These are phyloP conservation scores for Dione juno DNA, from an alignment of 2,888 invertebrate genomes.

Conservation along the genomic window DNA sequence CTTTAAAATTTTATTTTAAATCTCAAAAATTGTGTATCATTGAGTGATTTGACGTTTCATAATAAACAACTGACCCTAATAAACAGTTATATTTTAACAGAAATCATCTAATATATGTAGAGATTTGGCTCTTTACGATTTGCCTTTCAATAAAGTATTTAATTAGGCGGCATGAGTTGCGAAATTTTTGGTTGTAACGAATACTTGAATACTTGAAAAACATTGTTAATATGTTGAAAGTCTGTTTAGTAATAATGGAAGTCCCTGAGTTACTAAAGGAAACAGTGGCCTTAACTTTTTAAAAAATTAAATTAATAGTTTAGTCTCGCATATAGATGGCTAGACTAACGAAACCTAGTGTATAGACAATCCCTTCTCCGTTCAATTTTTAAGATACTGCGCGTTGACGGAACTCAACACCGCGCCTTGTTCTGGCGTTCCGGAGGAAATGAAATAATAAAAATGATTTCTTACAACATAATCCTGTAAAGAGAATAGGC, in stretches of 20 bases:
- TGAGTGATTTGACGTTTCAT: constrained; percentile 8
- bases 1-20: too few relatives aligned
- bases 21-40: neutral
- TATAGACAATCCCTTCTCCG: too few relatives aligned
- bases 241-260: constrained; percentile 52
- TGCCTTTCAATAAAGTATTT: constrained; percentile 48
- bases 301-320: too few relatives aligned
- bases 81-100: constrained; percentile 14
- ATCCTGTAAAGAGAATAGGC: too few relatives aligned
- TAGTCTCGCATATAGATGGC: too few relatives aligned
- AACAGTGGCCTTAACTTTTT: neutral
- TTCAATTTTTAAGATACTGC: too few relatives aligned
- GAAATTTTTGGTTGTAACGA: constrained; percentile 50
- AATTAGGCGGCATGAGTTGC: constrained; percentile 72
- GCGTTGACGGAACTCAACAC: too few relatives aligned
- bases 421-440: too few relatives aligned
- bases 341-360: too few relatives aligned
- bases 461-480: too few relatives aligned
- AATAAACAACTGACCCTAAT: constrained; percentile 19
- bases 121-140: constrained; percentile 32
- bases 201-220: constrained; percentile 54
- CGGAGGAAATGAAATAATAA: too few relatives aligned
- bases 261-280: constrained; percentile 31
- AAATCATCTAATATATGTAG: constrained; percentile 26
- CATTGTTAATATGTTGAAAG: constrained; percentile 64